Conservation (phyloP, 2,888 invertebrate species). For the Torymus auratus region DNA sequence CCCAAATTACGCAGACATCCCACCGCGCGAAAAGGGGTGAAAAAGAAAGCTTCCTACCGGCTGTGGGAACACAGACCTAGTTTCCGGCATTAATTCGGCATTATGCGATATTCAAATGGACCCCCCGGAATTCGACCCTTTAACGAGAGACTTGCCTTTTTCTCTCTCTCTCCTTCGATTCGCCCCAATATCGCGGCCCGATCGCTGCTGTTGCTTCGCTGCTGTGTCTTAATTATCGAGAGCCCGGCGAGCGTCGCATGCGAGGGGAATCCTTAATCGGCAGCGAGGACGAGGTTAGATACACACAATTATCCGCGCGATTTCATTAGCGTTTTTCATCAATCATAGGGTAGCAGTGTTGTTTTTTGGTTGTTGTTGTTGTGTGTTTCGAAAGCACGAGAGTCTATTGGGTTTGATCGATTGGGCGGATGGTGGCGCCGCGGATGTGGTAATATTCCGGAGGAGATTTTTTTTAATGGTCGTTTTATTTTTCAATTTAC, state of each 20-base stretch:
- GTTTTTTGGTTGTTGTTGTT: neutral
- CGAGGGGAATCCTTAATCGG: conserved; percentile 37
- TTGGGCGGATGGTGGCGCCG: neutral
- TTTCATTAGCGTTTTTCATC: conserved; percentile 49
- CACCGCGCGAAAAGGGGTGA: conserved; percentile 39
- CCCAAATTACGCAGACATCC: conserved; percentile 71
- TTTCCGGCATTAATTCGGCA: conserved; percentile 76
- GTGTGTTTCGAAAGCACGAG: conserved; percentile 10
- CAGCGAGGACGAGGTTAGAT: neutral
- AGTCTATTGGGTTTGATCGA: conserved; percentile 11
- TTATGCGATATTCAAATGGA: conserved; percentile 76
- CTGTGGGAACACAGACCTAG: conserved; percentile 55
- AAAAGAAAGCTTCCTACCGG: conserved; percentile 30
- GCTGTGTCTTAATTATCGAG: conserved; percentile 46
- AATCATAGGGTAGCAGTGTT: conserved; percentile 22
- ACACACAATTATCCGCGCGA: conserved; percentile 48
- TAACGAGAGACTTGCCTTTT: conserved; percentile 66
- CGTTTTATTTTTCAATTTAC: too few species aligned
- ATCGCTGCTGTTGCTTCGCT: conserved; percentile 12
- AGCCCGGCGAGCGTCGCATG: neutral
- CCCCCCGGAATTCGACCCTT: conserved; percentile 71
- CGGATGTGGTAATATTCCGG: too few species aligned
- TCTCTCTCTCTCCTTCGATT: conserved; percentile 42
- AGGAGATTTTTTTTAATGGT: too few species aligned
- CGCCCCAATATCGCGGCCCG: conserved; percentile 41